Evolutionary conservation across 2,797 vertebrate species (phyloP), one percentile per base, ranked within the genome.

Genomic region (Halcyon leucocephala): DNA sequence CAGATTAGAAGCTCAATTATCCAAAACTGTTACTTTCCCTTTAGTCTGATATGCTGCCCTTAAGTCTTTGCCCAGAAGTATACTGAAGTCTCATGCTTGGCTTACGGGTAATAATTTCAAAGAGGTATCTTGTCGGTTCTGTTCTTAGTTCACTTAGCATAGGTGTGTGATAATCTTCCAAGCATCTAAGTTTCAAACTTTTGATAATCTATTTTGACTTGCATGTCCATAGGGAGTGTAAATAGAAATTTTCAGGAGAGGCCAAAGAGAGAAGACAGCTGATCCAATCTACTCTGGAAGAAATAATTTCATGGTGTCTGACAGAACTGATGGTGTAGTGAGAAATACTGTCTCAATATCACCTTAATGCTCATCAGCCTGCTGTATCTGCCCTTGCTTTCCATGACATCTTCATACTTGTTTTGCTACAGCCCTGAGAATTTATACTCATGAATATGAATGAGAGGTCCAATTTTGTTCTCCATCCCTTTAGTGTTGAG

Each of bases 1-100:
- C 58, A 90, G 74, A 93, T 95, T 93, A 91, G 89, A 83, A 95
- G 14, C 15, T 35, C 11, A 82, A 5, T 72, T 90, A 33, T 89
- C 76, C 46, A 91, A 72, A 92, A 91, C 7, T 49, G 7, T 51
- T 66, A 46, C 14, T 88, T 86, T 95, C 51, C 57, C 24, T 83
- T n/a, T 62, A 80, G 60, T 16, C 10, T 95, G 37, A 46, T 42
- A 55, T 17, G 10, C 58, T 90, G 85, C 84, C 55, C 37, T 70
- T 64, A 93, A 74, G 79, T 33, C 41, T 86, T 39, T 46, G 61
- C 14, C 15, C 26, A 51, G 29, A 70, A n/a, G 13, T 29, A 24
- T 11, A 61, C 2, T 3, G 51, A 77, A 86, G 64, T 80, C 12
- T 76, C 39, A 73, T 90, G 7, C 44, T 70, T 77, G 66, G 28